These are phyloP conservation scores for Leiothrix lutea DNA, from an alignment of 2,113 vertebrate genomes.

Conservation along the genomic window DNA sequence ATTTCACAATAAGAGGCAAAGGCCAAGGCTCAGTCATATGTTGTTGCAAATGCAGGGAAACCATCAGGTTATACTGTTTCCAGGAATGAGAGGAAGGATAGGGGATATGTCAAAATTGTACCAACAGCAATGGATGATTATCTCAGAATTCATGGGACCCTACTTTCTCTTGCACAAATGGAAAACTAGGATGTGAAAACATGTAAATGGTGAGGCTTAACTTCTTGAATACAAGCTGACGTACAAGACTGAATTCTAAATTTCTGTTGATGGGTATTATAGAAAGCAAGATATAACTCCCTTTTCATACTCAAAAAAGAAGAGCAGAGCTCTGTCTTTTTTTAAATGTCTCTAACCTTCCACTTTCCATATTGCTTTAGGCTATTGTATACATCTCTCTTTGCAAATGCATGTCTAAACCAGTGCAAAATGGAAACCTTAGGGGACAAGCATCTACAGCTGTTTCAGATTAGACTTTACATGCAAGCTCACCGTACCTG, in stretches of 20 bases:
- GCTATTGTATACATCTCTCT: neutral
- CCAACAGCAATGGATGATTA: neutral
- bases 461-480: neutral
- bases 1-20: neutral
- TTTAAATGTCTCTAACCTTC: neutral
- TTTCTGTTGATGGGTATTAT: neutral
- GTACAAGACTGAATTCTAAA: neutral
- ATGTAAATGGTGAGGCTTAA: fast-evolving
- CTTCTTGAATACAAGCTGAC: neutral
- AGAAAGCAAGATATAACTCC: neutral
- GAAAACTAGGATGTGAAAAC: neutral
- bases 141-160: neutral
- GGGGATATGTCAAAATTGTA: neutral
- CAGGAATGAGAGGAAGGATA: neutral
- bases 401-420: neutral
- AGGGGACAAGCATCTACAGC: neutral
- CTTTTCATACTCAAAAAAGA: neutral
- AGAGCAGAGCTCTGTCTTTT: neutral
- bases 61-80: neutral
- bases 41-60: neutral
- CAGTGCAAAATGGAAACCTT: neutral
- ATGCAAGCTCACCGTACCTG: fast-evolving
- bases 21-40: neutral
- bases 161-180: neutral
- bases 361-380: neutral